Evolutionary conservation across 2,797 vertebrate genomes (phyloP), one percentile per base, ranked within the genome.

Genomic region (Geotrypetes seraphini): DNA sequence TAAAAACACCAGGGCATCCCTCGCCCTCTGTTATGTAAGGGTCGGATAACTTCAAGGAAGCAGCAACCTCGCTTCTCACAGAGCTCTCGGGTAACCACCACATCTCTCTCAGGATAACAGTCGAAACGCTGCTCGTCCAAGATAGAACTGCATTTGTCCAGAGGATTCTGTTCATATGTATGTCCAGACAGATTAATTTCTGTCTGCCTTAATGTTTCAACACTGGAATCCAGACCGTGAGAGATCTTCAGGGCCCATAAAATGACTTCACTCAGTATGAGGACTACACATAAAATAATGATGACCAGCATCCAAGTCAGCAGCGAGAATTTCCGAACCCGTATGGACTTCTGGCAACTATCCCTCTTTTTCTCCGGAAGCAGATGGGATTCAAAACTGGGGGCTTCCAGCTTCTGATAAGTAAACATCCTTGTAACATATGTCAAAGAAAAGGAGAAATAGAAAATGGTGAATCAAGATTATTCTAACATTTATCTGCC

Each of bases 1-100:
- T 92, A 93, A 60, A 90, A 93, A 57, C 90, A 92, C 88, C 88
- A 92, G 1, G 90, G 90, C 25, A 89, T 63, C 0, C 84, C 83
- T 1, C 19, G 69, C 23, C 27, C 56, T 39, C 58, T 33, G 2
- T 15, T 24, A 7, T 15, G 4, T 0, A 1, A 14, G 0, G 0
- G 10, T 0, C 0, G 4, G 1, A 37, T 2, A 0, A 12, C 47
- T 3, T 77, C 72, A 2, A 85, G 52, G 16, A 89, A 93, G 57
- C 90, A 93, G 43, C 90, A 93, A 4, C 79, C 84, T 18, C 90
- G 73, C 3, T 73, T 75, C 28, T 88, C 74, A 1, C 90, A 93
- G 50, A 89, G 28, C 28, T 88, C 78, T 50, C 31, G 70, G 1
- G 84, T 90, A 44, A 92, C 88, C 16, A 90, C 71, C 23, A 48